Evolutionary conservation across 2,888 invertebrate genomes (phyloP), one percentile per base, ranked within the genome.

Genomic region (Acrobasis consociella): DNA sequence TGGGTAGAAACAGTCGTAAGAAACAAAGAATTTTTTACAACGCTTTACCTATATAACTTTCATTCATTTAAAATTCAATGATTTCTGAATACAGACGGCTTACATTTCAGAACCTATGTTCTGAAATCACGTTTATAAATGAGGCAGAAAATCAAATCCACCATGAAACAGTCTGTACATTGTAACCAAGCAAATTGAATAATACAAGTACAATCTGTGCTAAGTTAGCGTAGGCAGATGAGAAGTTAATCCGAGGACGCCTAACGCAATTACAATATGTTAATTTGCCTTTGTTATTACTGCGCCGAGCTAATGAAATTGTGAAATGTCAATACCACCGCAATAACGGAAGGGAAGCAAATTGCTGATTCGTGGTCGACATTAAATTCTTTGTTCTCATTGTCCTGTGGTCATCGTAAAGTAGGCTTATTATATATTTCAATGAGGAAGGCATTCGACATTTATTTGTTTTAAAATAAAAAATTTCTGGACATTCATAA

Each of bases 221-320:
- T 67, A 73, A 74, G 70, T 71, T 63, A 64, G 73, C 73, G 78
- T 78, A 75, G 74, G 78, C 74, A 72, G 76, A 79, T 76, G 76
- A 76, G 77, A 77, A 80, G 72, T 77, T 77, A 79, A 85, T 81
- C 81, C 75, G 70, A 77, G 74, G 75, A 74, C 75, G 74, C 69
- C 73, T 77, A 81, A 81, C 75, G 70, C 73, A 80, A 83, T 83
- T 83, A 80, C 71, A 67, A 73, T 81, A 84, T 81, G 81, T 79
- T 82, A 83, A 82, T 82, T 81, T 73, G 46, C 69, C 71, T 76
- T 78, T 81, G 78, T 80, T 77, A 72, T 71, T 74, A 67, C 71
- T 72, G 68, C 68, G 70, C 69, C 63, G 63, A 66, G 62, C 69
- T 72, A 76, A 73, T 71, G 64, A 71, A 66, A 70, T 75, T 75